These are phyloP conservation scores for Eidolon dupreanum DNA, from an alignment of 2,797 vertebrate species.

Conservation along the genomic window DNA sequence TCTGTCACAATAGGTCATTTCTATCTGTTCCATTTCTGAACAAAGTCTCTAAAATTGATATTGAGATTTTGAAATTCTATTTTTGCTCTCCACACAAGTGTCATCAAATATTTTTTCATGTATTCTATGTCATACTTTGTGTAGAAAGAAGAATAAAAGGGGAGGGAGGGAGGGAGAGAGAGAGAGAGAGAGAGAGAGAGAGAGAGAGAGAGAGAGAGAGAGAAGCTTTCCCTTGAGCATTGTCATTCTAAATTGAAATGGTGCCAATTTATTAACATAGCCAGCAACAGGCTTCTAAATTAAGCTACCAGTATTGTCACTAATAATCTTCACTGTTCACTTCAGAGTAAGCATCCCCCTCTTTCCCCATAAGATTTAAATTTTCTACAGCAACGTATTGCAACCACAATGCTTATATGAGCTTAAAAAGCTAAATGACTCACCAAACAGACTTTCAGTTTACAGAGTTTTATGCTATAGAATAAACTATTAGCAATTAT, in stretches of 20 bases:
- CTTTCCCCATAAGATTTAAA: not conserved
- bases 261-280: constrained; percentile 16
- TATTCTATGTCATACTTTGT: not conserved
- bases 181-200: not conserved
- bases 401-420: not conserved
- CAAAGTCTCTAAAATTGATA: constrained; percentile 22
- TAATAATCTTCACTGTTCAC: not conserved
- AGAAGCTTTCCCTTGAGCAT: not conserved
- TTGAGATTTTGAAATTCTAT: constrained; percentile 43
- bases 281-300: not conserved
- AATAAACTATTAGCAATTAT: not conserved
- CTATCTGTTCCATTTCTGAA: constrained; percentile 42
- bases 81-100: constrained; percentile 19
- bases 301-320: not conserved
- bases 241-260: constrained; percentile 13
- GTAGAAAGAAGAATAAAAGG: not conserved
- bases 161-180: too few species aligned
- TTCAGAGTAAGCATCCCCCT: not conserved
- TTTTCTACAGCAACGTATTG: not conserved
- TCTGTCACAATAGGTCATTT: constrained; percentile 46
- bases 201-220: not conserved
- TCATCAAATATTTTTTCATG: not conserved
- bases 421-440: not conserved
- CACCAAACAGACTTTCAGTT: not conserved
- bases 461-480: not conserved